phyloP scores from a whole-genome alignment of 2,888 invertebrate genomes.

The Philonicus albiceps region DNA sequence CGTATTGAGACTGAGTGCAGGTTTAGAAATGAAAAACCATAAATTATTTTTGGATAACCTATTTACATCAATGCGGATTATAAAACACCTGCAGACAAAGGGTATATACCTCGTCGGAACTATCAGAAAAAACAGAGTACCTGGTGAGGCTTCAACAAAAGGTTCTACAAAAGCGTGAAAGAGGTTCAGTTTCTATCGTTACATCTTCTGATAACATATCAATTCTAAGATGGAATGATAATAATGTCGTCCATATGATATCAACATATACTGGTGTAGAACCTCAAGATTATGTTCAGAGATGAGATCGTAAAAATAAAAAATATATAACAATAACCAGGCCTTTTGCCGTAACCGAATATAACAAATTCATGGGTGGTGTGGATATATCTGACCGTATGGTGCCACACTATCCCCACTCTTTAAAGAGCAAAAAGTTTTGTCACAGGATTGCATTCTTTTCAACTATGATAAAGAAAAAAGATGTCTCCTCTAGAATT shows the following conservation, averaged over 20 bases:
- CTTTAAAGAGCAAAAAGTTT: too few species aligned
- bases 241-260: conserved; percentile 11
- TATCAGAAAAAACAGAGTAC: conserved; percentile 14
- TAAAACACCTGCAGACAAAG: too few species aligned
- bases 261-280: background rate
- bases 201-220: conserved; percentile 16
- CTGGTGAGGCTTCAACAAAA: background rate
- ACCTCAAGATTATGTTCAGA: background rate
- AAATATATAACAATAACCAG: conserved; percentile 2
- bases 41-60: background rate
- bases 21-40: conserved; percentile 22
- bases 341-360: background rate
- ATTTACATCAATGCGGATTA: too few species aligned
- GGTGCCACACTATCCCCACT: too few species aligned
- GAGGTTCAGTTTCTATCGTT: background rate
- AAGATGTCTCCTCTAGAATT: background rate
- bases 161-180: conserved; percentile 15
- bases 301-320: background rate
- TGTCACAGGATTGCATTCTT: background rate
- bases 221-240: conserved; percentile 1
- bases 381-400: conserved; percentile 5
- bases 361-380: conserved; percentile 13
- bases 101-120: too few species aligned
- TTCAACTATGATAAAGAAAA: background rate
- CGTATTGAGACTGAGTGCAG: conserved; percentile 8